These are phyloP conservation scores for Drosophila parvula DNA, from an alignment of 1,140 invertebrate species.

Conservation along the genomic window DNA sequence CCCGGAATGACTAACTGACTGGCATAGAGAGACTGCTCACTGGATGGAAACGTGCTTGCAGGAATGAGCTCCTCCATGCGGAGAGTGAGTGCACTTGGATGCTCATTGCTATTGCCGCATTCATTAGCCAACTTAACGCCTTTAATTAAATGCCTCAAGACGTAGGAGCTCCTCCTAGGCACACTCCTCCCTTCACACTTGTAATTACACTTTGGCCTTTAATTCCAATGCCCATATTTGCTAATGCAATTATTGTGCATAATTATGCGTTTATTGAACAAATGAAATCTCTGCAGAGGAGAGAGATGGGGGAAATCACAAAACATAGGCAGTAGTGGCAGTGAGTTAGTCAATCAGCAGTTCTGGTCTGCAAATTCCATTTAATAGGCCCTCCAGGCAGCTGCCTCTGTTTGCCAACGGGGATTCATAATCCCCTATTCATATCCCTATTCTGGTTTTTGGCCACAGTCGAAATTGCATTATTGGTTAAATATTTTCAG, in stretches of 20 bases:
- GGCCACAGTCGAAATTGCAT: conserved; percentile 48
- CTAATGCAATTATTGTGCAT: conserved; percentile 75
- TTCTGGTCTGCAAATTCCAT: conserved; percentile 27
- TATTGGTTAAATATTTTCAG: conserved; percentile 66
- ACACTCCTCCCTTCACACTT: conserved; percentile 24
- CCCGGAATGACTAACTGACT: conserved; percentile 19
- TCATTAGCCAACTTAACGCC: conserved; percentile 73
- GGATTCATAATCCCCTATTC: background rate
- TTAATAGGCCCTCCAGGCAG: conserved; percentile 33
- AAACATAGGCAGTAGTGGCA: conserved; percentile 6
- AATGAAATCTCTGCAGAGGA: conserved; percentile 46
- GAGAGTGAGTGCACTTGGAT: conserved; percentile 22
- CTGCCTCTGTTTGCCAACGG: conserved; percentile 12
- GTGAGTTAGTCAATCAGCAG: conserved; percentile 39
- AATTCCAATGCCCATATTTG: conserved; percentile 63
- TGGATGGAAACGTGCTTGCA: conserved; percentile 27
- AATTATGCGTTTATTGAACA: conserved; percentile 75
- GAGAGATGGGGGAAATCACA: too few species aligned
- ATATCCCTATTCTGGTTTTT: background rate
- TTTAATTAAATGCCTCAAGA: conserved; percentile 66
- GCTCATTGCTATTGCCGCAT: conserved; percentile 43
- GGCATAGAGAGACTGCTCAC: conserved; percentile 13
- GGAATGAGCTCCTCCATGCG: background rate
- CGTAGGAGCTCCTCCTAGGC: background rate
- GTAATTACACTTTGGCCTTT: conserved; percentile 54